Evolutionary conservation across 2,113 vertebrate species (phyloP).

Genomic region (Arothron firmamentum): DNA sequence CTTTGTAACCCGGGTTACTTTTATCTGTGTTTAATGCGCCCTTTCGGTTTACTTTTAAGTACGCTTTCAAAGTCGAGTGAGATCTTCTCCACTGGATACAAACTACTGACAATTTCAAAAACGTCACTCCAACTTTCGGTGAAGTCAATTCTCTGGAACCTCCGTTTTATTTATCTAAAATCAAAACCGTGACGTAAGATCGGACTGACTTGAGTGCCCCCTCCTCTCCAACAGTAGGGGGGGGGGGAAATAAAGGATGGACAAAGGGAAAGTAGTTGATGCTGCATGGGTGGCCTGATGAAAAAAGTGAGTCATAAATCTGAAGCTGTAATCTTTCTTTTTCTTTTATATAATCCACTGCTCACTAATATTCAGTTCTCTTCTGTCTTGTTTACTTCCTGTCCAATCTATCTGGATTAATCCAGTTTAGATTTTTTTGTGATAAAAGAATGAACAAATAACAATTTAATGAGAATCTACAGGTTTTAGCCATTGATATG

Average conservation of each 20-base stretch:
- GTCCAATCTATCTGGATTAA: conserved; percentile 2
- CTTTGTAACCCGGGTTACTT: conserved; percentile 10
- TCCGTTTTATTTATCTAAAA: too few species aligned
- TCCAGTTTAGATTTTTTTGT: background rate
- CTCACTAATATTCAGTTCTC: conserved; percentile 7
- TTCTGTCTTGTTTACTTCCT: background rate
- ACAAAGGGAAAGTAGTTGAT: conserved; percentile 37
- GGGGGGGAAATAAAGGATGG: conserved; percentile 8
- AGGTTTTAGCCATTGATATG: background rate
- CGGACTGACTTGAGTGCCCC: background rate
- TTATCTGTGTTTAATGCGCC: conserved; percentile 14
- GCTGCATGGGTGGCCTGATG: conserved; percentile 64
- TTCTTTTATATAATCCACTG: conserved; percentile 55
- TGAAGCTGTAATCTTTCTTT: conserved; percentile 47
- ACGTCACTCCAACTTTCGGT: too few species aligned
- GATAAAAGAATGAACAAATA: too few species aligned
- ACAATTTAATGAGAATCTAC: background rate
- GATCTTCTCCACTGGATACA: conserved; percentile 12
- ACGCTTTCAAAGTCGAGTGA: conserved; percentile 26
- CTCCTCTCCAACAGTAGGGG: background rate
- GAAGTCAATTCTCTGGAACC: too few species aligned
- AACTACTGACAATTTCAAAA: background rate
- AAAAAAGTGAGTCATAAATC: conserved; percentile 61
- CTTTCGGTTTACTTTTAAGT: conserved; percentile 46
- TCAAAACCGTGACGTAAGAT: too few species aligned